Conservation (phyloP, 2,113 vertebrate genomes). For the Phylloscopus trochilus region DNA sequence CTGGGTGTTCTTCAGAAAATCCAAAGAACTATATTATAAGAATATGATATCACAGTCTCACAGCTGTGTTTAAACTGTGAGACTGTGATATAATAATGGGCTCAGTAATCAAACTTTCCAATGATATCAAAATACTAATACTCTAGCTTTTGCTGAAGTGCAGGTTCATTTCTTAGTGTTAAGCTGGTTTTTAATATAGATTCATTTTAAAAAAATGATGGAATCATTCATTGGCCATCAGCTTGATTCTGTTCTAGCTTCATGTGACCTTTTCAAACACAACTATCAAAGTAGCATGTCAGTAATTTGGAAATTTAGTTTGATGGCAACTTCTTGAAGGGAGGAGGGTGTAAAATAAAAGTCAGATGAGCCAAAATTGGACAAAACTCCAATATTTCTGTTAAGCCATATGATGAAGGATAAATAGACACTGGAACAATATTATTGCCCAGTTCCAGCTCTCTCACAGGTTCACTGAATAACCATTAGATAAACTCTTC, state of each 20-base stretch:
- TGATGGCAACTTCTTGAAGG: not conserved
- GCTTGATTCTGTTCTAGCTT: not conserved
- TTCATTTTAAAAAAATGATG: not conserved
- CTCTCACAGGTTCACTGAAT: not conserved
- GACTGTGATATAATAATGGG: not conserved
- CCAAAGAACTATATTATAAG: not conserved
- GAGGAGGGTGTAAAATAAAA: not conserved
- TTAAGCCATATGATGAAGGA: not conserved
- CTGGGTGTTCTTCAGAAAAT: not conserved
- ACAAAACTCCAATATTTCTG: not conserved
- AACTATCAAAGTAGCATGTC: not conserved
- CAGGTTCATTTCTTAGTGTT: not conserved
- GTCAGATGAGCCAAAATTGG: not conserved
- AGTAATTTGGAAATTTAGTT: not conserved
- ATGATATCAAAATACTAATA: not conserved
- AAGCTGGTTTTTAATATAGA: not conserved
- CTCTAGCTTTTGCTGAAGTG: not conserved
- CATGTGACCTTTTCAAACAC: not conserved
- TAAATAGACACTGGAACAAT: not conserved
- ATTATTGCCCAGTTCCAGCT: not conserved
- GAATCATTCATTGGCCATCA: not conserved
- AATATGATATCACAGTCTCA: not conserved
- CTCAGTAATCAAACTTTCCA: not conserved
- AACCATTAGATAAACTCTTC: not conserved
- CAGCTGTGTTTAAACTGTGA: not conserved